Conservation (phyloP, 1,140 invertebrate species). For the Cotesia glomerata region DNA sequence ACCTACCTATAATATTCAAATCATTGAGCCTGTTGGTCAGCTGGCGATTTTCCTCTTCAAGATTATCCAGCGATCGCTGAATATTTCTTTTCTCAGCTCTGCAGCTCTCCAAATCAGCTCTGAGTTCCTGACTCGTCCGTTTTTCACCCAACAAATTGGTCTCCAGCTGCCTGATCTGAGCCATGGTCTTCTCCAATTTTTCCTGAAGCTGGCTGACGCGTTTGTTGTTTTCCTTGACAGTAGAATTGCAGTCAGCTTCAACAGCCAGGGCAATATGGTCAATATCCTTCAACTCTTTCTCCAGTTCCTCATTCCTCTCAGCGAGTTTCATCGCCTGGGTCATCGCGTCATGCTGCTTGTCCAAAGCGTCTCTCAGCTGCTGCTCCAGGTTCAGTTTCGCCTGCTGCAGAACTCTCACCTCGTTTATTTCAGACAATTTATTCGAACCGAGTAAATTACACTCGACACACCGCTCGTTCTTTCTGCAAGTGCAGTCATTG, state of each 20-base stretch:
- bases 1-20: constrained; percentile 60
- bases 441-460: constrained; percentile 37
- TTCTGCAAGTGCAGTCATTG: constrained; percentile 68
- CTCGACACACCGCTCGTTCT: constrained; percentile 47
- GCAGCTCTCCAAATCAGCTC: constrained; percentile 61
- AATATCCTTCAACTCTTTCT: constrained; percentile 72
- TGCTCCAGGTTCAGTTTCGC: constrained; percentile 66
- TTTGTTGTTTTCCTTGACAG: constrained; percentile 58
- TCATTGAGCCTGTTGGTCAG: constrained; percentile 63
- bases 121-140: constrained; percentile 59
- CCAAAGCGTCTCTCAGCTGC: constrained; percentile 67
- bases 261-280: constrained; percentile 72
- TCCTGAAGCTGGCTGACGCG: constrained; percentile 57
- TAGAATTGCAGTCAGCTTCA: constrained; percentile 67
- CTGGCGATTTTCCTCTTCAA: constrained; percentile 67
- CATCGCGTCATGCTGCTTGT: constrained; percentile 78
- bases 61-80: constrained; percentile 66
- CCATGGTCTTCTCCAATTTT: constrained; percentile 59
- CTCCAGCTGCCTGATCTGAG: constrained; percentile 62
- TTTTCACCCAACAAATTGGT: constrained; percentile 59
- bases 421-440: constrained; percentile 43
- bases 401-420: constrained; percentile 64
- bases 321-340: constrained; percentile 71
- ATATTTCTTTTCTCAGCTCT: constrained; percentile 62
- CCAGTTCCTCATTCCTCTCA: constrained; percentile 70